phyloP scores from a whole-genome alignment of 2,797 vertebrate species.

The Rhinoraja longicauda region DNA sequence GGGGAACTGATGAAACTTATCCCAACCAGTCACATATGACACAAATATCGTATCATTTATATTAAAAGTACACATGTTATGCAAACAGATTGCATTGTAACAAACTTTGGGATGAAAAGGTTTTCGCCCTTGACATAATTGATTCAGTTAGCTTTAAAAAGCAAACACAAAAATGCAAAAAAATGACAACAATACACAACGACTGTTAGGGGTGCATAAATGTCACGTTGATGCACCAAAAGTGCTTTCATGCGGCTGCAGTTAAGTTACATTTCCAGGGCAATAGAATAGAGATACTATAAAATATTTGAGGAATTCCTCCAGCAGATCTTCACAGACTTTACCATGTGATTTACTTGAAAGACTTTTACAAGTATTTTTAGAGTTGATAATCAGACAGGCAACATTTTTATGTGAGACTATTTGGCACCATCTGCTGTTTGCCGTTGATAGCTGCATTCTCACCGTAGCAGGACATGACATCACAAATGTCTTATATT shows the following conservation, averaged over 20 bases:
- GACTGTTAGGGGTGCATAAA: not conserved
- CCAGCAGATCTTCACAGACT: not conserved
- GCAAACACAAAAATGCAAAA: not conserved
- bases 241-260: not conserved
- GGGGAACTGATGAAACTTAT: not conserved
- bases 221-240: not conserved
- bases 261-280: not conserved
- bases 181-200: not conserved
- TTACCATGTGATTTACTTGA: not conserved
- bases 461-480: not conserved
- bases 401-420: not conserved
- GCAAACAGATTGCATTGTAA: no score
- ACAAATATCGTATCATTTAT: not conserved
- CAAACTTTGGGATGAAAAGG: no score
- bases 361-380: not conserved
- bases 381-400: not conserved
- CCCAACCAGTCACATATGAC: not conserved
- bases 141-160: not conserved
- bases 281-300: not conserved
- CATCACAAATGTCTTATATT: not conserved
- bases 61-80: no score
- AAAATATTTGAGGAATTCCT: not conserved
- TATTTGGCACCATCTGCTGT: constrained; percentile 14
- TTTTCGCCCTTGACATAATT: no score
- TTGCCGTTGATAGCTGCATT: not conserved